Conservation (phyloP, 2,797 vertebrate species). For the Peromyscus eremicus region DNA sequence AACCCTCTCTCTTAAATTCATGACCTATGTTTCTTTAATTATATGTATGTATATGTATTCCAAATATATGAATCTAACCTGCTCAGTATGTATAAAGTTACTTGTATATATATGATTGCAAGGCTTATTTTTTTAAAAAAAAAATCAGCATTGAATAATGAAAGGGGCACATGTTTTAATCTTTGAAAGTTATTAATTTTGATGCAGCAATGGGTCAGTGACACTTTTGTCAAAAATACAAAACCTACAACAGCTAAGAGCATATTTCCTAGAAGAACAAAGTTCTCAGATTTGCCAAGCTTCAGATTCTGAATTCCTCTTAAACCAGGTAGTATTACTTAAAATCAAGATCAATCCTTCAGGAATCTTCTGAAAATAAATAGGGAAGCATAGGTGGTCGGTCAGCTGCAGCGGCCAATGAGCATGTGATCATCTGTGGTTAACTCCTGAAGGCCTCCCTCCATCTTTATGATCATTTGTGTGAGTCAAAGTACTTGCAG, state of each 20-base stretch:
- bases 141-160: neutral
- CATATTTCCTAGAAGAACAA: neutral
- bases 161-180: neutral
- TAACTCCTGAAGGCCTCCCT: slow-evolving; percentile 60
- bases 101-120: neutral
- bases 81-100: neutral
- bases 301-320: neutral
- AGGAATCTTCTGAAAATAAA: slow-evolving; percentile 25
- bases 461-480: slow-evolving; percentile 36
- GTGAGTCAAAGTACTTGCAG: slow-evolving; percentile 55
- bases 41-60: neutral
- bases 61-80: neutral
- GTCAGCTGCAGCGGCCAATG: slow-evolving; percentile 40
- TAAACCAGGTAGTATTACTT: neutral
- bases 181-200: neutral
- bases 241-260: neutral
- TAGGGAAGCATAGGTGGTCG: slow-evolving; percentile 6
- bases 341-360: slow-evolving; percentile 51
- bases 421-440: slow-evolving; percentile 64
- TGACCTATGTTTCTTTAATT: neutral
- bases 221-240: slow-evolving; percentile 18
- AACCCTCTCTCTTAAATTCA: neutral
- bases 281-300: neutral
- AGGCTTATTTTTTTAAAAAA: neutral
- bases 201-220: neutral